Evolutionary conservation across 2,888 invertebrate species (phyloP).

Genomic region (Trissonchulus sp.): DNA sequence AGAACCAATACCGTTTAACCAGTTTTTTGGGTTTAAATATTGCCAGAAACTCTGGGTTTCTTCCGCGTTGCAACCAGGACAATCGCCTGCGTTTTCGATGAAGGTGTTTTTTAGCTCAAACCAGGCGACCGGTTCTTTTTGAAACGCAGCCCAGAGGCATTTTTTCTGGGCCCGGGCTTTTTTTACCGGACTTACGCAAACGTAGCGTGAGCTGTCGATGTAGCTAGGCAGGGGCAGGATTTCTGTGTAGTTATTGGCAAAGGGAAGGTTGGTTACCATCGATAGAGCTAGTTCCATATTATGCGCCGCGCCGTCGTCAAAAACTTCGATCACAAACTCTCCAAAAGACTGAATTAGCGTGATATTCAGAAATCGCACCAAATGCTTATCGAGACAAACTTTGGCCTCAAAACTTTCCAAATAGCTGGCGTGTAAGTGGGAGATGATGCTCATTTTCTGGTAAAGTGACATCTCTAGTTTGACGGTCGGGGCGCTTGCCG

Average conservation of each 20-base stretch:
- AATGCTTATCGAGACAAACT: not conserved
- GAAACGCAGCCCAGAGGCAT: slow-evolving; percentile 6
- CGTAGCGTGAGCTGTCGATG: not conserved
- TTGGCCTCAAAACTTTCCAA: slow-evolving; percentile 8
- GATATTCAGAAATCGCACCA: not conserved
- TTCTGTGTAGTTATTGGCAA: slow-evolving; percentile 16
- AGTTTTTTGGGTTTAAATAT: not conserved
- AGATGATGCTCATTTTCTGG: slow-evolving; percentile 17
- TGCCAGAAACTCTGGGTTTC: not conserved
- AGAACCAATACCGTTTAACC: not conserved
- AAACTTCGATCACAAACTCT: slow-evolving; percentile 13
- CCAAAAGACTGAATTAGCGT: slow-evolving; percentile 21
- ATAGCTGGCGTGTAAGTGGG: slow-evolving; percentile 18
- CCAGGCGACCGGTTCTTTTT: not conserved
- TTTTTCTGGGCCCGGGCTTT: slow-evolving; percentile 1
- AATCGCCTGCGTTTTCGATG: slow-evolving; percentile 18
- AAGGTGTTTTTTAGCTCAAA: slow-evolving; percentile 18
- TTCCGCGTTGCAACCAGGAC: slow-evolving; percentile 12
- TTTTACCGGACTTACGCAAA: not conserved
- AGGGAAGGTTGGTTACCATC: slow-evolving; percentile 8
- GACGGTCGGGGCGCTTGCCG: slow-evolving; percentile 1
- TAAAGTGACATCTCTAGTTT: not conserved
- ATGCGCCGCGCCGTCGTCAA: not conserved
- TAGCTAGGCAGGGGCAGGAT: slow-evolving; percentile 8
- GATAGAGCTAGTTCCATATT: not conserved